Conservation (phyloP, 2,113 vertebrate genomes). For the Lepisosteus osseus region DNA sequence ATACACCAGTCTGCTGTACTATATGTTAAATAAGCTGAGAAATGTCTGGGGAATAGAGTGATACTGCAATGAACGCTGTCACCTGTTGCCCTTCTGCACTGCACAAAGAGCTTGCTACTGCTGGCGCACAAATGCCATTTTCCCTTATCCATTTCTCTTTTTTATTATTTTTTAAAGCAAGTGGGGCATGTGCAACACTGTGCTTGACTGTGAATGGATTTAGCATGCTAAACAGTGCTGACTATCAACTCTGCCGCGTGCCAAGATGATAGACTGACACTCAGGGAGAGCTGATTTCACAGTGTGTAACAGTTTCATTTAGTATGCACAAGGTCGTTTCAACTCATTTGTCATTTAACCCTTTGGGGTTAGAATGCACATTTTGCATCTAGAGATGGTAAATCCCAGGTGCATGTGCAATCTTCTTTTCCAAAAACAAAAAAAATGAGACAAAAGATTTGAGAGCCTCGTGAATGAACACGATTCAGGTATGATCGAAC, state of each 20-base stretch:
- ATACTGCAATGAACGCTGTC: neutral
- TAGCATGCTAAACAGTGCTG: neutral
- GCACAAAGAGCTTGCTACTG: too few species aligned
- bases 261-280: neutral
- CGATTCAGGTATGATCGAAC: conserved; percentile 52
- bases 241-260: neutral
- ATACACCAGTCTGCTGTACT: conserved; percentile 3
- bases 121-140: too few species aligned
- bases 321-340: neutral
- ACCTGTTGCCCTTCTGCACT: too few species aligned
- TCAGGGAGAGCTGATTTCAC: neutral
- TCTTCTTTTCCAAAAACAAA: conserved; percentile 9
- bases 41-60: conserved; percentile 19
- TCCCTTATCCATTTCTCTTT: neutral
- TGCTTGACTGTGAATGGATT: neutral
- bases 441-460: conserved; percentile 26
- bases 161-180: neutral
- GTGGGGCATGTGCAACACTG: neutral
- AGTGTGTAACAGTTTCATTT: neutral
- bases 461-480: conserved; percentile 40
- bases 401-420: too few species aligned
- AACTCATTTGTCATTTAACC: too few species aligned
- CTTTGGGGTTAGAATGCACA: too few species aligned
- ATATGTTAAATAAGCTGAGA: conserved; percentile 22
- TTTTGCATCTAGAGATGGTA: too few species aligned